Percentiles rank a stretch among this genome's conserved stretches.
Conservation (phyloP, 2,888 invertebrate species). For the Mongoloraphidia duomilia region DNA sequence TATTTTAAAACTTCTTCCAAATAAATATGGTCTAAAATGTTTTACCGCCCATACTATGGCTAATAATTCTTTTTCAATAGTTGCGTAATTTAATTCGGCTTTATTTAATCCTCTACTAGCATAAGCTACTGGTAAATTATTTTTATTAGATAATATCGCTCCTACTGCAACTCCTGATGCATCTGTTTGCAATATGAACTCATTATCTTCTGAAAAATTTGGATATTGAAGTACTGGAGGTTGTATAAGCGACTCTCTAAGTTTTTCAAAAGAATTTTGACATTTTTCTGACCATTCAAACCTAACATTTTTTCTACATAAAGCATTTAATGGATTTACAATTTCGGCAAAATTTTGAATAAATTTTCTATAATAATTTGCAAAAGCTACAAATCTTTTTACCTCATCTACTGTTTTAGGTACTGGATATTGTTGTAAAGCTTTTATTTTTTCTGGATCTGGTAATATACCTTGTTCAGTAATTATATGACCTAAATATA, state of each 20-base stretch:
- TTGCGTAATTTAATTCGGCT: not conserved
- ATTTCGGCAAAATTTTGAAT: not conserved
- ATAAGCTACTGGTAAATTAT: not conserved
- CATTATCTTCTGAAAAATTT: not conserved
- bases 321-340: not conserved
- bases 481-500: conserved; percentile 7
- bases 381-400: not conserved
- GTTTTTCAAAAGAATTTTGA: not conserved
- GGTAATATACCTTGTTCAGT: not conserved
- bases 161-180: not conserved
- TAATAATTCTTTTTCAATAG: not conserved
- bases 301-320: not conserved
- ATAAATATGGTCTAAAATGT: not conserved
- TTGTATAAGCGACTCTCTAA: not conserved
- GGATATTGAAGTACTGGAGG: not conserved
- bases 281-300: not conserved
- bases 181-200: not conserved
- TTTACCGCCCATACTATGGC: not conserved
- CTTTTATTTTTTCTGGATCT: not conserved
- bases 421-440: not conserved
- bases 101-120: not conserved
- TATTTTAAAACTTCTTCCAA: not conserved
- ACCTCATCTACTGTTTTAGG: not conserved
- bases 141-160: not conserved
- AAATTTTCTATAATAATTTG: not conserved